Evolutionary conservation across 2,888 invertebrate genomes (phyloP).

Genomic region (Hetaerina titia): DNA sequence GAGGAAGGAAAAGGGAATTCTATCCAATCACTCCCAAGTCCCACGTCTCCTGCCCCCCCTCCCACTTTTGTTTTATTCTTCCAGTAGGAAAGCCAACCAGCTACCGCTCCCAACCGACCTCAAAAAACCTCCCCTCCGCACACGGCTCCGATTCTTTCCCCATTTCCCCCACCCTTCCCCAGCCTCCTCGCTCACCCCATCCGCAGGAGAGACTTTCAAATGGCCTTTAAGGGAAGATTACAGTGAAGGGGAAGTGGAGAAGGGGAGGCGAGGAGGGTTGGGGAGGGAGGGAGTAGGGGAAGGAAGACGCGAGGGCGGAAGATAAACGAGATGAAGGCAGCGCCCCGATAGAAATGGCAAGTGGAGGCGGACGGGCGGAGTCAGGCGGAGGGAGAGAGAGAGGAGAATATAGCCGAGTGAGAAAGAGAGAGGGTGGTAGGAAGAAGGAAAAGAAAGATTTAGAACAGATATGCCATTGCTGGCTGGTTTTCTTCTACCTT

Average conservation of each 20-base stretch:
- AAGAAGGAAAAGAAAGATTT: not conserved
- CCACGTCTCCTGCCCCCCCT: not conserved
- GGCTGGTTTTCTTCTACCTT: not conserved
- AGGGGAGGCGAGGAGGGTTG: not conserved
- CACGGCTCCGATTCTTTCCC: not conserved
- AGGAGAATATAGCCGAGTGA: not conserved
- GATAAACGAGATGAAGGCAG: not conserved
- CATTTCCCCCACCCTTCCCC: not conserved
- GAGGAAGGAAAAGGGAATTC: not conserved
- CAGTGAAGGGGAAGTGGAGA: not conserved
- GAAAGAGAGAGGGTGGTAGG: not conserved
- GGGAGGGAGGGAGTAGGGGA: not conserved
- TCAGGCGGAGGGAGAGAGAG: not conserved
- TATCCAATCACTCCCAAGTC: not conserved
- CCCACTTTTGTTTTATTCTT: not conserved
- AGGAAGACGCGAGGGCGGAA: not conserved
- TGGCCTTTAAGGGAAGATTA: conserved; percentile 27
- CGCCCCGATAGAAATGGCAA: not conserved
- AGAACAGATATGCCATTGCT: not conserved
- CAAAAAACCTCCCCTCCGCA: not conserved
- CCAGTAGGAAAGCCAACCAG: not conserved
- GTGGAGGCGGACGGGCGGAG: not conserved
- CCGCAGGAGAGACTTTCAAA: not conserved
- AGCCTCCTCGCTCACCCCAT: not conserved
- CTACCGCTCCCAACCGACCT: not conserved